Conservation (phyloP, 1,140 invertebrate genomes). For the Cydia fagiglandana region DNA sequence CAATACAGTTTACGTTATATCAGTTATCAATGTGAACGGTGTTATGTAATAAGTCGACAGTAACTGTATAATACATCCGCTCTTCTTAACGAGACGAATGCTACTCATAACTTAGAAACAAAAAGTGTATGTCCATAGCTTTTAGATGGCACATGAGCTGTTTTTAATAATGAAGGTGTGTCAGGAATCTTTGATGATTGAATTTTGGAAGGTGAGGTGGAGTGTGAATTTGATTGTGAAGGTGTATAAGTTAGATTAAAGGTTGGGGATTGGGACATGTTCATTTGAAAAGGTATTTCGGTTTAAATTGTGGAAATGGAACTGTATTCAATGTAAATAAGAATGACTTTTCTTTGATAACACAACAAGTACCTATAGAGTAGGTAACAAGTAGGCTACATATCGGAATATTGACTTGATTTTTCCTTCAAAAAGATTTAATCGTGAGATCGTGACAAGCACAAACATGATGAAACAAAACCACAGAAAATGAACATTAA, state of each 20-base stretch:
- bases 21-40: no score
- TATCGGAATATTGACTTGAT: no score
- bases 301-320: not conserved
- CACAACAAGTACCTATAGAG: no score
- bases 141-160: not conserved
- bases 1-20: no score
- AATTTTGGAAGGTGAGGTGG: not conserved
- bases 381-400: no score
- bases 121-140: not conserved
- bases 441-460: no score
- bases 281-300: not conserved
- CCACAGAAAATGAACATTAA: no score
- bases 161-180: conserved; percentile 33
- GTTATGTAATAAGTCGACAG: no score
- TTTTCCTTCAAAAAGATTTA: no score
- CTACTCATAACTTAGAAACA: not conserved
- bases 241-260: not conserved
- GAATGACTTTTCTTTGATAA: no score
- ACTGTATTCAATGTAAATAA: not conserved
- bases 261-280: not conserved
- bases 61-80: not conserved
- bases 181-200: conserved; percentile 17
- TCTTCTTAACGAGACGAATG: not conserved
- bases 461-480: no score
- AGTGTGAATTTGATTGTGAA: conserved; percentile 20